phyloP scores from a whole-genome alignment of 2,113 vertebrate species.

The Tinamus guttatus region DNA sequence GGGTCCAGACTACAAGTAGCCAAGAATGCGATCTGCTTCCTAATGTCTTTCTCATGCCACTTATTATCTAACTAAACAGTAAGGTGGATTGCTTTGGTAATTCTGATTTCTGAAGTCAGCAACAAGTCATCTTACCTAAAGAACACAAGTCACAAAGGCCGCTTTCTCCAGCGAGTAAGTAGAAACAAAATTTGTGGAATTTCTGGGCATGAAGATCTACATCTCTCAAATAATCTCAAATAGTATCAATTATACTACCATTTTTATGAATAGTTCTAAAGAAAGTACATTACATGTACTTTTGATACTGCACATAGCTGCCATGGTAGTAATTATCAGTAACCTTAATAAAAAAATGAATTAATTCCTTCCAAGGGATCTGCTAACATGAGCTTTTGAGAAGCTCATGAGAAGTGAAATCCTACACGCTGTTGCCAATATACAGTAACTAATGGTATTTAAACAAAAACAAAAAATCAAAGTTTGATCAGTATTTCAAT shows the following conservation, averaged over 20 bases:
- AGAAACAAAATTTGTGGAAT: neutral
- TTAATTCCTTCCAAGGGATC: neutral
- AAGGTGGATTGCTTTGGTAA: too few species aligned
- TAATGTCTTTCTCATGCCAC: neutral
- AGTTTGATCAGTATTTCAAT: neutral
- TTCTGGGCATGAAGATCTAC: neutral
- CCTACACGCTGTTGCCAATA: neutral
- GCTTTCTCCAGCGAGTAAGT: neutral
- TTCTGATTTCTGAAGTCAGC: neutral
- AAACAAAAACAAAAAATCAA: too few species aligned
- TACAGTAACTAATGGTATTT: neutral
- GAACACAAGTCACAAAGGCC: neutral
- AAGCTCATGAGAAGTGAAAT: neutral
- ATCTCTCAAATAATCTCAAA: neutral
- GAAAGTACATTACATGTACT: neutral
- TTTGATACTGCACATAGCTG: neutral
- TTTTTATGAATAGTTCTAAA: neutral
- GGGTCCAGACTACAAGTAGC: neutral
- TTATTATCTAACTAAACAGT: neutral
- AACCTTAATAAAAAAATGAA: neutral
- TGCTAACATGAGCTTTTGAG: neutral
- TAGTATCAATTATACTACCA: neutral
- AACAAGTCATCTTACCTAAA: neutral
- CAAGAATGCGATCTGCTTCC: neutral
- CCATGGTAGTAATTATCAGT: neutral